A percentile compares a stretch with the other conserved stretches of the same genome.
These are phyloP conservation scores for Ceratina japonica DNA, from an alignment of 1,140 invertebrate genomes.

Conservation along the genomic window DNA sequence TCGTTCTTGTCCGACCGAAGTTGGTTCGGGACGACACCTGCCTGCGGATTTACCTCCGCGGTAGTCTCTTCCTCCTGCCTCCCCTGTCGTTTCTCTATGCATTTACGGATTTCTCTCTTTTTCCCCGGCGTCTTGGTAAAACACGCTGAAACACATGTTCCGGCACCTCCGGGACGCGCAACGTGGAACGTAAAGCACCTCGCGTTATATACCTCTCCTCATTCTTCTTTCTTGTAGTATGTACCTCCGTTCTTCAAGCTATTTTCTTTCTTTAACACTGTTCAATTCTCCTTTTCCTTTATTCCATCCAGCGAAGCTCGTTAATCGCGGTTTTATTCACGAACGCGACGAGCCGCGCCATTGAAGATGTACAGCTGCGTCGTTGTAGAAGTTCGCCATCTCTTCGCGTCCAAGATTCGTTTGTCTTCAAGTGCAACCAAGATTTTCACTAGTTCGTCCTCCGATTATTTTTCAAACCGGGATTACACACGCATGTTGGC, in stretches of 20 bases:
- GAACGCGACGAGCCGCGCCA: conserved; percentile 40
- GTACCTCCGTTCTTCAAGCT: not conserved
- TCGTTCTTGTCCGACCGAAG: conserved; percentile 44
- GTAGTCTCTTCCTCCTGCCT: not conserved
- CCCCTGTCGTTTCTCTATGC: not conserved
- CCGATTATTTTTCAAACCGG: not conserved
- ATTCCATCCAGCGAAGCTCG: not conserved
- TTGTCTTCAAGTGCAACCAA: too few species aligned
- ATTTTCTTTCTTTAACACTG: not conserved
- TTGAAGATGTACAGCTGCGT: conserved; percentile 20
- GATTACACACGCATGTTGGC: not conserved
- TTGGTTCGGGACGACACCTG: conserved; percentile 44
- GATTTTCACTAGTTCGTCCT: not conserved
- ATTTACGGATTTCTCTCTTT: conserved; percentile 40
- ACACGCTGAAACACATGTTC: conserved; percentile 67
- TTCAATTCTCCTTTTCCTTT: too few species aligned
- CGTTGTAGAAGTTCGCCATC: not conserved
- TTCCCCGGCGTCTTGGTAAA: conserved; percentile 45
- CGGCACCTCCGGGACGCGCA: conserved; percentile 58
- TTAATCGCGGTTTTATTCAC: conserved; percentile 35
- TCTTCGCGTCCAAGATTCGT: not conserved
- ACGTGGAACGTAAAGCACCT: conserved; percentile 50
- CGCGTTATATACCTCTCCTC: not conserved
- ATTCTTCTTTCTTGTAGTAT: not conserved
- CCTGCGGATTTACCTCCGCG: conserved; percentile 26